Base-by-base conservation (phyloP, 1,140 invertebrate genomes). In the Dolichoris vasculosae region DNA sequence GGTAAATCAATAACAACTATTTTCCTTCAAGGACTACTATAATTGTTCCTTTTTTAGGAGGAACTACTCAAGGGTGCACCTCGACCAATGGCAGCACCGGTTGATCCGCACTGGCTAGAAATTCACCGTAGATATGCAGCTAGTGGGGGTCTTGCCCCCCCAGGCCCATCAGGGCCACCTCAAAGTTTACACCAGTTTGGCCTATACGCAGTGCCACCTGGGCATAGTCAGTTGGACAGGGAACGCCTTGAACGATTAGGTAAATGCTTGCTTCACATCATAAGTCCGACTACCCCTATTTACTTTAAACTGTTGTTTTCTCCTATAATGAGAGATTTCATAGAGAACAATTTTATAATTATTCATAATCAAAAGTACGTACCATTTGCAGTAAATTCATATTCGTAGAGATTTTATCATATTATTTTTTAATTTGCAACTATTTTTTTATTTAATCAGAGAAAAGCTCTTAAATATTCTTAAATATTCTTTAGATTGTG, bases 51-150 rank as follows among this genome's bases (percentile, higher is more conserved):
- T 79, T 80, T 83, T 3, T 20, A 86, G 93, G 97, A 98, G 91
- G 96, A 98, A 89, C 94, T 98, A 63, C 95, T 97, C 91, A 97
- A 97, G 87, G 91, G 94, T 89, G 90, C 95, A 91, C 90, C 95
- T 93, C 80, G 95, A 93, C 94, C 94, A 71, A 94, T 96, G 87
- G 94, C 96, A 6, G 95, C 94, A 63, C 93, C 95, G 3, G 94
- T 98, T 76, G 98, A 99, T 92, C 97, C 97, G 0, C 97, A 98
- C 90, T 98, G 97, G 97, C 91, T 98, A 78, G 98, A 99, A 90
- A 95, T 98, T 89, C 97, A 98, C 90, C 94, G 97, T 88, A 95
- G 97, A 86, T 94, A 93, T 73, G 91, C 92, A 0, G 91, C 91
- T 0, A 90, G 90, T 17, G 78, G 86, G 38, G 92, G 91, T 17